Evolutionary conservation across 2,797 vertebrate species (phyloP), one percentile per base, ranked within the genome.

Genomic region (Sarcophilus harrisii): DNA sequence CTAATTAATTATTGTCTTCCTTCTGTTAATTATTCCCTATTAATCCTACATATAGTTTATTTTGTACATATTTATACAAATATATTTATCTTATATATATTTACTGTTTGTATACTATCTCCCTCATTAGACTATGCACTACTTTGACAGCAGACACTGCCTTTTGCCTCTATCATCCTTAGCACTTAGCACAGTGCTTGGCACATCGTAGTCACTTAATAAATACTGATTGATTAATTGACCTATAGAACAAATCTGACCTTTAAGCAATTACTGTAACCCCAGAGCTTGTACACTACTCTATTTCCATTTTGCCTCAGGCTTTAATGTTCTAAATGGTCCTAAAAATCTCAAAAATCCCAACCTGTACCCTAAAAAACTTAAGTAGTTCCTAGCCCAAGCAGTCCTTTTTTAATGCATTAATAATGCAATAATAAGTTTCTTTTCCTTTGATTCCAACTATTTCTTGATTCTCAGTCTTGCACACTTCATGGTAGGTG

Each of bases 11-110:
- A n/a, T 55, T 93, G 60, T 94, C 45, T 93, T 16, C 9, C 89
- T 90, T 54, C 94, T 87, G 92, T 92, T 94, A 54, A 93, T 95
- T 81, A 58, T 21, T 95, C 66, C 30, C 2, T 10, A 52, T 58
- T 32, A 28, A 4, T 92, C 92, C 91, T 57, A 87, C 66, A 81
- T 59, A 21, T 21, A 73, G n/a, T 24, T 73, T 38, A 38, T 38
- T 73, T 24, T 73, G 18, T 73, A 38, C 38, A 38, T 21, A 10
- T 73, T 73, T 73, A 73, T 24, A 73, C 5, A 73, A 73, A 66
- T n/a, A 11, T 55, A n/a, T 24, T 73, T 38, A 38, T 38, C 38
- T 24, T 73, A 8, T 73, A 38, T 73, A 38, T 38, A 10, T 73
- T 73, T 73, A n/a, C 12, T n/a, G 12, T 18, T 21, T 38, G 21